Percentiles rank a stretch among this genome's conserved stretches.
Conservation (phyloP, 2,888 invertebrate species). For the Amphipyra berbera region DNA sequence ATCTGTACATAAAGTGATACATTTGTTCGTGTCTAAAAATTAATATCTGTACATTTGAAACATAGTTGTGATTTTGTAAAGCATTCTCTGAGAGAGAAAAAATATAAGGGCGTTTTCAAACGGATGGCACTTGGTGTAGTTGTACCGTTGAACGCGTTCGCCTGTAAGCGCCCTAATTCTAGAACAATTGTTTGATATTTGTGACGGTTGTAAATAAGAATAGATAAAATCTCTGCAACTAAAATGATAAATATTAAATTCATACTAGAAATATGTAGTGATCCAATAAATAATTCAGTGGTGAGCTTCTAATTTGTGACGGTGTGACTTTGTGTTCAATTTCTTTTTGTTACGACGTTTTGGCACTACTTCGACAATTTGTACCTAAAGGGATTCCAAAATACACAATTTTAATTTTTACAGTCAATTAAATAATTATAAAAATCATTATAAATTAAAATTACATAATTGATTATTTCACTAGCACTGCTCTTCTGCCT, state of each 20-base stretch:
- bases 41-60: constrained; percentile 33
- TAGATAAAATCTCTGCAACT: constrained; percentile 31
- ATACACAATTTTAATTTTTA: constrained; percentile 26
- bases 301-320: constrained; percentile 48
- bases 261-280: constrained; percentile 4
- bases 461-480: constrained; percentile 18
- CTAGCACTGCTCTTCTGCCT: constrained; percentile 5
- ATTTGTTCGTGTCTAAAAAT: constrained; percentile 33
- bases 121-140: no score
- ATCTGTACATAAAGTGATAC: constrained; percentile 35
- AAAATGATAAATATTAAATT: constrained; percentile 4
- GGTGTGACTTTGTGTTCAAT: constrained; percentile 38
- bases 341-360: constrained; percentile 16
- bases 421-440: constrained; percentile 17
- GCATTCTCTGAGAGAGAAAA: background rate
- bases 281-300: background rate
- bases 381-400: constrained; percentile 39
- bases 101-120: background rate
- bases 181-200: constrained; percentile 18
- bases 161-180: no score
- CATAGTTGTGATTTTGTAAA: constrained; percentile 15
- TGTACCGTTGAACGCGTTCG: no score
- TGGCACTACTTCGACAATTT: constrained; percentile 50
- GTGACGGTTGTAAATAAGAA: constrained; percentile 24
- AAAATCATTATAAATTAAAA: constrained; percentile 26